These are phyloP conservation scores for Pyralis farinalis DNA, from an alignment of 2,888 invertebrate species.

Conservation along the genomic window DNA sequence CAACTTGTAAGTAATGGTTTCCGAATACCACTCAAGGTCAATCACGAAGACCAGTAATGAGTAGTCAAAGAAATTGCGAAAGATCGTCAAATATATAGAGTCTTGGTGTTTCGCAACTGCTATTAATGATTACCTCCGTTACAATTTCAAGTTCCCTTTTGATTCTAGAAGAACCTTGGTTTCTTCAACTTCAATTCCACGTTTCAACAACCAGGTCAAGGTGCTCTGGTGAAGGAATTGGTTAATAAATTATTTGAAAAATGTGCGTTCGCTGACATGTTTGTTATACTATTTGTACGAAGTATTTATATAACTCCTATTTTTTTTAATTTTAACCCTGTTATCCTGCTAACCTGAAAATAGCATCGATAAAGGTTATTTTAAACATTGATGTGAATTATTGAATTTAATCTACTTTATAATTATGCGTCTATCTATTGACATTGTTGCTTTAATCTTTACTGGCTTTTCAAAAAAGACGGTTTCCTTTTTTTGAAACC, in stretches of 20 bases:
- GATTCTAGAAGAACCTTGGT: slow-evolving; percentile 4
- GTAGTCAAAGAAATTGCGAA: slow-evolving; percentile 1
- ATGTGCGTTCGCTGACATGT: not conserved
- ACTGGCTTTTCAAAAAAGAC: too few species aligned
- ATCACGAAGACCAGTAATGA: not conserved
- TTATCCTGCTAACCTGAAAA: too few species aligned
- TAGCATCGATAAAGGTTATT: too few species aligned
- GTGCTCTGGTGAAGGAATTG: not conserved
- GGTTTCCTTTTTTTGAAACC: too few species aligned
- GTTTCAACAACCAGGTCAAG: slow-evolving; percentile 1
- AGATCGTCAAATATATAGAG: slow-evolving; percentile 2
- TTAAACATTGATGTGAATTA: too few species aligned
- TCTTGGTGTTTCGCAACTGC: not conserved
- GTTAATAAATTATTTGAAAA: not conserved
- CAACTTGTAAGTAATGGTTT: not conserved
- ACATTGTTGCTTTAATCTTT: too few species aligned
- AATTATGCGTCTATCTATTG: too few species aligned
- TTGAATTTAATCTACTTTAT: too few species aligned
- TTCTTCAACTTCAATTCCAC: slow-evolving; percentile 1
- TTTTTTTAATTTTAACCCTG: too few species aligned
- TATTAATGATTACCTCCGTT: slow-evolving; percentile 2
- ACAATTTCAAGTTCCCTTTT: slow-evolving; percentile 5
- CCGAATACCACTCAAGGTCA: slow-evolving; percentile 1
- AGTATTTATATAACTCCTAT: too few species aligned
- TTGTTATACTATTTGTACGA: too few species aligned